Percentiles rank a stretch among this genome's conserved stretches.
phyloP scores from a whole-genome alignment of 1,140 invertebrate genomes.

The Meloidogyne chitwoodi region DNA sequence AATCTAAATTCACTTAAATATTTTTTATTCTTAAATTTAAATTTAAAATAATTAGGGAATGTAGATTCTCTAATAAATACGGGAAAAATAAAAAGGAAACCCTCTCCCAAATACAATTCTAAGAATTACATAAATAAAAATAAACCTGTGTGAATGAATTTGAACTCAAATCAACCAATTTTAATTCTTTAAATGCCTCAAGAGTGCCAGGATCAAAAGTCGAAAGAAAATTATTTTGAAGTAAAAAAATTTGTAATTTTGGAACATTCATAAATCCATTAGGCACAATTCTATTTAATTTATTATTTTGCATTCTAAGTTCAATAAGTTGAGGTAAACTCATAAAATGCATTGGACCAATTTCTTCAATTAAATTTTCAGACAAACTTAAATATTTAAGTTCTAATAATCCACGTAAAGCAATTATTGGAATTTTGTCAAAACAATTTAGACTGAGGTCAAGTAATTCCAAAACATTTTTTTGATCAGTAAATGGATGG shows the following conservation, averaged over 20 bases:
- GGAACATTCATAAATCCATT: slow-evolving; percentile 59
- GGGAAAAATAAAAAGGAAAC: no score
- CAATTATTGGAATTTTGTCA: slow-evolving; percentile 41
- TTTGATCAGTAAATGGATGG: slow-evolving; percentile 43
- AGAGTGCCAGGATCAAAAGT: slow-evolving; percentile 33
- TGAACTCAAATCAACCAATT: slow-evolving; percentile 34
- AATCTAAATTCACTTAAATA: no score
- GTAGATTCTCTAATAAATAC: no score
- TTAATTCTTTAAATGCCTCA: slow-evolving; percentile 43
- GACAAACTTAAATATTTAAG: slow-evolving; percentile 49
- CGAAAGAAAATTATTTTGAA: slow-evolving; percentile 45
- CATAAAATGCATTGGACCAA: slow-evolving; percentile 55
- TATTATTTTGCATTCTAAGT: slow-evolving; percentile 47
- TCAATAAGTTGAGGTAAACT: slow-evolving; percentile 54
- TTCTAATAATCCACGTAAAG: slow-evolving; percentile 43
- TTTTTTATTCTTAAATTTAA: no score
- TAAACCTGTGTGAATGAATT: slow-evolving; percentile 34
- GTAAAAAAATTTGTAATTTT: slow-evolving; percentile 39
- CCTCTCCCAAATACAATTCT: no score
- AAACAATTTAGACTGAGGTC: slow-evolving; percentile 51
- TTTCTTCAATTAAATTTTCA: slow-evolving; percentile 45
- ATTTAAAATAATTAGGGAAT: no score
- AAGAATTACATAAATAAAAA: background rate
- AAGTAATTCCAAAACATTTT: slow-evolving; percentile 44
- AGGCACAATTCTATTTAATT: slow-evolving; percentile 38